Evolutionary conservation across 2,113 vertebrate genomes (phyloP).

Genomic region (Poeciliopsis prolifica): DNA sequence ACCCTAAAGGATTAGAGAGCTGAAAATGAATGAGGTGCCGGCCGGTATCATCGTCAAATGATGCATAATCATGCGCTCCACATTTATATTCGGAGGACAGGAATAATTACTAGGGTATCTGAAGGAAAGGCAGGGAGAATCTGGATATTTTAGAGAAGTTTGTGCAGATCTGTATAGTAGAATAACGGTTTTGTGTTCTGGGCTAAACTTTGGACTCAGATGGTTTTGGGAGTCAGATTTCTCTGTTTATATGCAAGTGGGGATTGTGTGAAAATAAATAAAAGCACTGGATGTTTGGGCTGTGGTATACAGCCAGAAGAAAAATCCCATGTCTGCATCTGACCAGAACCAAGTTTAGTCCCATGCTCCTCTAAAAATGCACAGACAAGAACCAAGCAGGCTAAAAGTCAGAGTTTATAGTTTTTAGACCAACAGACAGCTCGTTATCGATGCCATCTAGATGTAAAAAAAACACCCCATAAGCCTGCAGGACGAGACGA

Average conservation of each 20-base stretch:
- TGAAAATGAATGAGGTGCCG: conserved; percentile 33
- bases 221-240: neutral
- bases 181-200: conserved; percentile 4
- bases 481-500: too few relatives aligned
- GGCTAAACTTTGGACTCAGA: neutral
- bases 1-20: conserved; percentile 28
- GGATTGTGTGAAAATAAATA: neutral
- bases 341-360: neutral
- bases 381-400: neutral
- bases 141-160: conserved; percentile 8
- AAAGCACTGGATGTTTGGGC: neutral
- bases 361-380: neutral
- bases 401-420: too few relatives aligned
- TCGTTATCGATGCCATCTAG: neutral
- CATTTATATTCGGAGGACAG: conserved; percentile 69
- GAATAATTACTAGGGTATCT: conserved; percentile 71
- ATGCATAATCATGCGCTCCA: conserved; percentile 69
- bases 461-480: neutral
- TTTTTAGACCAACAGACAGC: too few relatives aligned
- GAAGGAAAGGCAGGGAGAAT: conserved; percentile 39
- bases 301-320: neutral
- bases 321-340: neutral
- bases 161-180: conserved; percentile 8
- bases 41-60: conserved; percentile 51
- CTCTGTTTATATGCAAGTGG: neutral